Evolutionary conservation across 1,140 invertebrate genomes (phyloP).

Genomic region (Phymastichus coffea): DNA sequence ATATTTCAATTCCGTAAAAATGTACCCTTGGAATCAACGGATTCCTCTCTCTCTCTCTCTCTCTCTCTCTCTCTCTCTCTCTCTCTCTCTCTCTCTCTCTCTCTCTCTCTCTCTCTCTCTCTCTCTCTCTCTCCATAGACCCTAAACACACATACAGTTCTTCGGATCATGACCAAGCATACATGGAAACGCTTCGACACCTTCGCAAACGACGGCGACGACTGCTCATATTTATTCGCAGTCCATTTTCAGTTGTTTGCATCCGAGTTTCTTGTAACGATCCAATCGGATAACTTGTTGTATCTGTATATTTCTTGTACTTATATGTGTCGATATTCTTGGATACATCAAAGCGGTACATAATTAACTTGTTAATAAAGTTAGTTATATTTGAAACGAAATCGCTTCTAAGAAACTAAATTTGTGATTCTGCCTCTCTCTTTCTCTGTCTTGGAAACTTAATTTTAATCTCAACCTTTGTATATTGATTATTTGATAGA

Average conservation of each 20-base stretch:
- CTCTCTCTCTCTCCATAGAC: conserved; percentile 20
- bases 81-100: neutral
- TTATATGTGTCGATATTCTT: neutral
- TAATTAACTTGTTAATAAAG: neutral
- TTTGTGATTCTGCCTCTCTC: neutral
- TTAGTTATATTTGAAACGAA: neutral
- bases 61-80: neutral
- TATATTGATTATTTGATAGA: no score
- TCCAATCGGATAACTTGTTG: no score
- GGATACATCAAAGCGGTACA: neutral
- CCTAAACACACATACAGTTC: no score
- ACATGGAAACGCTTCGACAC: conserved; percentile 50
- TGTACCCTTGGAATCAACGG: neutral
- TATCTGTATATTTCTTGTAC: no score
- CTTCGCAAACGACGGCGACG: neutral
- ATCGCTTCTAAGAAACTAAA: neutral
- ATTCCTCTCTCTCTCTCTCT: neutral
- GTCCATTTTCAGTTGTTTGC: conserved; percentile 59
- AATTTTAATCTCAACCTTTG: no score
- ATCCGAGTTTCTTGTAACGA: no score
- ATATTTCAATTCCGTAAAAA: no score
- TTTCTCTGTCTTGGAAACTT: neutral
- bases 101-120: neutral
- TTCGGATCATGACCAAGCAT: conserved; percentile 56
- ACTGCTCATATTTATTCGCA: conserved; percentile 56